A percentile compares a stretch with the other conserved stretches of the same genome.
phyloP scores from a whole-genome alignment of 2,113 vertebrate species.

The Martes martes region DNA sequence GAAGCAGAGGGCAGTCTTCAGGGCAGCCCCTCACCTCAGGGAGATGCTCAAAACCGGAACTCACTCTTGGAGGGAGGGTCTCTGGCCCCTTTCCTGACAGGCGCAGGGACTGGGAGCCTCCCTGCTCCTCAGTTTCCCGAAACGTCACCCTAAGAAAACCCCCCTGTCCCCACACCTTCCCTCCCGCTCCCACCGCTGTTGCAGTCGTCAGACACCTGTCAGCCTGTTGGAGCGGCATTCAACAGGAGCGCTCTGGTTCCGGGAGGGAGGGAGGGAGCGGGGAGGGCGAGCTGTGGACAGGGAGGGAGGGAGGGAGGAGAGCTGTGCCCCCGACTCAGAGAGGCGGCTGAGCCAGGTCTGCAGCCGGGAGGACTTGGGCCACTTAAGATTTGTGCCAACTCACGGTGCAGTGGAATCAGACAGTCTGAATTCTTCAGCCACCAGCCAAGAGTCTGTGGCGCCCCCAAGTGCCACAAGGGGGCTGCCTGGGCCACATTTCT shows the following conservation, averaged over 20 bases:
- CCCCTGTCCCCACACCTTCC: not conserved
- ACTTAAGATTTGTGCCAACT: conserved; percentile 69
- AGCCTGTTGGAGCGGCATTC: not conserved
- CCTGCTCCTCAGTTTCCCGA: not conserved
- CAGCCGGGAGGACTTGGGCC: not conserved
- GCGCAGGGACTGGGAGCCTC: rapidly evolving
- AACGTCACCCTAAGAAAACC: not conserved
- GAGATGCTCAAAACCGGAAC: not conserved
- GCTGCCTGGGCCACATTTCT: conserved; percentile 66
- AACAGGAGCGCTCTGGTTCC: not conserved
- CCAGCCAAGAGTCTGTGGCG: conserved; percentile 66
- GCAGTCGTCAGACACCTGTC: conserved; percentile 30
- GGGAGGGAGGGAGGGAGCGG: not conserved
- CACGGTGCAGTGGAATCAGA: conserved; percentile 55
- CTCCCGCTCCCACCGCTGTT: not conserved
- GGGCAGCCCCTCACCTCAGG: not conserved
- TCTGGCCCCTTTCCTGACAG: not conserved
- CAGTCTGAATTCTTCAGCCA: conserved; percentile 36
- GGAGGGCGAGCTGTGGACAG: not conserved
- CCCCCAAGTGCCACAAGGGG: conserved; percentile 76
- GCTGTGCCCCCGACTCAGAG: not conserved
- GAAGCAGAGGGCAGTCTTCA: not conserved
- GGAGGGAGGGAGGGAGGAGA: too few species aligned
- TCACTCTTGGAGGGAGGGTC: not conserved
- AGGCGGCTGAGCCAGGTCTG: not conserved